A percentile compares a stretch with the other conserved stretches of the same genome.
phyloP scores from a whole-genome alignment of 64 coral and sea anemone species.

The Exaiptasia diaphana region DNA sequence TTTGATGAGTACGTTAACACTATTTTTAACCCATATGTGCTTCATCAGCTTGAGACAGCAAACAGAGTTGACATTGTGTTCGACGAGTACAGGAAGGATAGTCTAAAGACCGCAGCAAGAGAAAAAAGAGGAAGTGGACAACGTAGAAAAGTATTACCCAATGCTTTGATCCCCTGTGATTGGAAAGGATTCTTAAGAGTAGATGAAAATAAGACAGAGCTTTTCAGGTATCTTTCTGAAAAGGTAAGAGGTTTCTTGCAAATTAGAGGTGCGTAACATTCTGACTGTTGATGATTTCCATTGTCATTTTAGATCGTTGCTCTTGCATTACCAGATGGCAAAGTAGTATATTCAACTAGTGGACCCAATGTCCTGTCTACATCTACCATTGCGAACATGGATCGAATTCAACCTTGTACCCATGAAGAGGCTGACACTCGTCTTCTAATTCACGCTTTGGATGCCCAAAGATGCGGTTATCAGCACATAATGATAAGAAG shows the following conservation, averaged over 20 bases:
- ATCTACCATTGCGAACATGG: constrained; percentile 21
- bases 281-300: too few relatives aligned
- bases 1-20: constrained; percentile 14
- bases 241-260: neutral
- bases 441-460: constrained; percentile 37
- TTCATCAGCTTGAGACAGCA: neutral
- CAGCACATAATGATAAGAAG: constrained; percentile 51
- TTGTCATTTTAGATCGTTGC: neutral
- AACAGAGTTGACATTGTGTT: constrained; percentile 23
- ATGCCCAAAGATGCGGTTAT: constrained; percentile 56
- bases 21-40: neutral
- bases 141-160: neutral
- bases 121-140: constrained; percentile 6
- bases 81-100: constrained; percentile 1
- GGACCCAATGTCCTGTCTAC: constrained; percentile 38
- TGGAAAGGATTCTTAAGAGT: constrained; percentile 22
- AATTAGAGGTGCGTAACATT: too few relatives aligned
- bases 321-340: constrained; percentile 4
- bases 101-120: neutral
- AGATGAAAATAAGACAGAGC: constrained; percentile 61
- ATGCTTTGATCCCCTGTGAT: neutral
- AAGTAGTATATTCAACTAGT: constrained; percentile 42
- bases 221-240: constrained; percentile 39
- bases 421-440: constrained; percentile 49
- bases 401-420: neutral